Base-by-base conservation (phyloP, 2,888 invertebrate genomes). In the Tolmerus cingulatus region DNA sequence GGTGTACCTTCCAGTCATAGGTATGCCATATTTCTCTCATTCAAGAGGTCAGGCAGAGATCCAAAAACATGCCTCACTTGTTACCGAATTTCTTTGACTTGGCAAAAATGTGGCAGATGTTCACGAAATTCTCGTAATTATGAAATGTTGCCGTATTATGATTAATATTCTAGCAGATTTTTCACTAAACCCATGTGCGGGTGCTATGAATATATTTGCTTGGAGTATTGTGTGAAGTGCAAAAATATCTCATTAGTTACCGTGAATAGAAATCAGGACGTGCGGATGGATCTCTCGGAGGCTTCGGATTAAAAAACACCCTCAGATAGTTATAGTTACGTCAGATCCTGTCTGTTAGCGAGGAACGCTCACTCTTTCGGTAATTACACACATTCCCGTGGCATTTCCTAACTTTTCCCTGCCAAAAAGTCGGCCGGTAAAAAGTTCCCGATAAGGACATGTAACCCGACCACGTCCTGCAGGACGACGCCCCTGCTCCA, bases 201-300 rank as follows among this genome's bases (percentile, higher is more conserved):
- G 8, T 76, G 34, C 16, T 4, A 30, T 76, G 34, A 16, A 76
- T 30, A 14, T 12, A 34, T 23, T 27, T 76, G 76, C 40, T 37
- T 14, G n/a, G 19, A 76, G 12, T 51, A 30, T 19, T 76, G 8
- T 66, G 66, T 2, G 76, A 8, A 76, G n/a, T 76, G 76, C 30
- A n/a, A 34, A 76, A 76, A 76, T 76, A 40, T 76, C 76, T 76
- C 76, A 76, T 76, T 76, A 76, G 76, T 76, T 76, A 8, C 19
- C 40, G 34, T 76, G 76, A 76, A 76, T 76, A 40, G 40, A 76
- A 76, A 76, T 76, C 76, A 76, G 76, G 76, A 34, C 76, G 40
- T 76, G 40, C 40, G 37, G 40, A 34, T n/a, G 76, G 37, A 34
- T 76, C 19, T 27, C 2, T 30, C 8, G 9, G 34, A 76, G 12